Evolutionary conservation across 1,140 invertebrate genomes (phyloP).

Genomic region (Drosophila grimshawi): DNA sequence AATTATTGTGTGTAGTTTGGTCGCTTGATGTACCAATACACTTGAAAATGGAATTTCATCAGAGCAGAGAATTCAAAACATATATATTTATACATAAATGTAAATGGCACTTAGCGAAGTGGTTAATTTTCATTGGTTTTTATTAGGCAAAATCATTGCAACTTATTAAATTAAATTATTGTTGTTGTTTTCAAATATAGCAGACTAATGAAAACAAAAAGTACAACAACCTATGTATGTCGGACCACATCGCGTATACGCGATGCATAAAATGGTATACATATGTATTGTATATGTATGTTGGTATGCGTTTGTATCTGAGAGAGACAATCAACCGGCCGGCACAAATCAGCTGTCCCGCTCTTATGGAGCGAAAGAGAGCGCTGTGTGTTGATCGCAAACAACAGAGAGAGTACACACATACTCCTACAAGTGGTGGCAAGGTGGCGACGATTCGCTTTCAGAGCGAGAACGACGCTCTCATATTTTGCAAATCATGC

Average conservation of each 20-base stretch:
- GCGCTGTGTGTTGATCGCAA: background rate
- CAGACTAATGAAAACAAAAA: background rate
- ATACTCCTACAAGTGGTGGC: slow-evolving; percentile 20
- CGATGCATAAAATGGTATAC: slow-evolving; percentile 23
- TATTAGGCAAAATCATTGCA: background rate
- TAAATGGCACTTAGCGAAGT: slow-evolving; percentile 12
- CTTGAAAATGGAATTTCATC: slow-evolving; percentile 60
- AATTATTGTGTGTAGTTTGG: slow-evolving; percentile 43
- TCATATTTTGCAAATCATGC: slow-evolving; percentile 53
- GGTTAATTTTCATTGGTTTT: background rate
- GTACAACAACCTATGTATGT: background rate
- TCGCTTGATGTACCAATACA: slow-evolving; percentile 57
- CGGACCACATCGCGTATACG: slow-evolving; percentile 52
- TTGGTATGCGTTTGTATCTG: slow-evolving; percentile 15
- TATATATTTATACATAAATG: too few species aligned
- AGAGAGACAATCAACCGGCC: slow-evolving; percentile 30
- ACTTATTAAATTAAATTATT: background rate
- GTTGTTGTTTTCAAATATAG: background rate
- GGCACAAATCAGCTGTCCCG: slow-evolving; percentile 22
- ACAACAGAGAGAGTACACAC: background rate
- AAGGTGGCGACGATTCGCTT: slow-evolving; percentile 17
- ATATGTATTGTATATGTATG: slow-evolving; percentile 5
- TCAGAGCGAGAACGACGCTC: slow-evolving; percentile 17
- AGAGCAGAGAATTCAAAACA: slow-evolving; percentile 41
- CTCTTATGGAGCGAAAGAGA: slow-evolving; percentile 12